These are phyloP conservation scores for Synanceia verrucosa DNA, from an alignment of 2,797 vertebrate species.

Conservation along the genomic window DNA sequence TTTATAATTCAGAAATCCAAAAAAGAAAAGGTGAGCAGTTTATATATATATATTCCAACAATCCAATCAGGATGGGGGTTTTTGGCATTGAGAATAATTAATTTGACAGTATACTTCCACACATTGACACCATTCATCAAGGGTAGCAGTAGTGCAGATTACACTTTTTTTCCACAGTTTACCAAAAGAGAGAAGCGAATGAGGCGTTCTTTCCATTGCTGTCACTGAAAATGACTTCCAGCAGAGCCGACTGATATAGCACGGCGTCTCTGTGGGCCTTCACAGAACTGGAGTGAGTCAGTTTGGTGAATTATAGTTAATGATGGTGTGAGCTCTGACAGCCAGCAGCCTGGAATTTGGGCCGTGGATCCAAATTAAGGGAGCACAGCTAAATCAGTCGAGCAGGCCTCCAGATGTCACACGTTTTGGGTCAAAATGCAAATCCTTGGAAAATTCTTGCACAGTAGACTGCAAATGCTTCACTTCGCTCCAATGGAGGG, in stretches of 20 bases:
- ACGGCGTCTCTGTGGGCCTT: constrained; percentile 35
- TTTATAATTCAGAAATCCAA: constrained; percentile 17
- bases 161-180: constrained; percentile 51
- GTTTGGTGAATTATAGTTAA: constrained; percentile 57
- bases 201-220: constrained; percentile 52
- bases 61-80: too few relatives aligned
- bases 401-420: constrained; percentile 36
- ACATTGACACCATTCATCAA: constrained; percentile 19
- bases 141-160: background rate
- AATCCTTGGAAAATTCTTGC: constrained; percentile 23
- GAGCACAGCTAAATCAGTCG: constrained; percentile 33
- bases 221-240: constrained; percentile 64
- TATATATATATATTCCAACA: background rate
- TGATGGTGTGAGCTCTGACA: constrained; percentile 54
- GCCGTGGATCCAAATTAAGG: constrained; percentile 56
- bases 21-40: constrained; percentile 3
- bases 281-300: constrained; percentile 36
- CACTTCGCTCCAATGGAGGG: background rate
- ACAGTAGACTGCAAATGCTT: background rate
- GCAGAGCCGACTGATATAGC: constrained; percentile 40
- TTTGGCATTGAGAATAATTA: background rate
- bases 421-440: constrained; percentile 42
- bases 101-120: background rate
- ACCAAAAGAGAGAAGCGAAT: constrained; percentile 9
- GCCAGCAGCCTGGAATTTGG: constrained; percentile 62